A percentile compares a stretch with the other conserved stretches of the same genome.
phyloP scores from a whole-genome alignment of 2,888 invertebrate genomes.

The Vesta saturnalis region DNA sequence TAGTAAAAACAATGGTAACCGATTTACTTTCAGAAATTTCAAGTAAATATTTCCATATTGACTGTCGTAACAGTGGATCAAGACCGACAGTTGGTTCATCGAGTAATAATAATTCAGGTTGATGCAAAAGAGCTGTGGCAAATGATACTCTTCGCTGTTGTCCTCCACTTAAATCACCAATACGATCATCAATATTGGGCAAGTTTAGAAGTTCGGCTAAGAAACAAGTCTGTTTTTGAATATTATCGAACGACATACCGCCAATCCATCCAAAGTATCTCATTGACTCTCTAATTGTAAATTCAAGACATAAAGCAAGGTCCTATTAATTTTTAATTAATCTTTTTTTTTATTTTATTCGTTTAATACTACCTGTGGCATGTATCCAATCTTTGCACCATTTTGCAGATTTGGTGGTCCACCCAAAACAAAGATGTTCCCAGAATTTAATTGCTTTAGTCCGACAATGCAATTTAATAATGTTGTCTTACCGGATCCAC shows the following conservation, averaged over 20 bases:
- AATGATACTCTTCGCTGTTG: conserved; percentile 90
- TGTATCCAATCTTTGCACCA: conserved; percentile 84
- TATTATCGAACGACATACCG: conserved; percentile 55
- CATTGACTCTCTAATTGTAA: conserved; percentile 60
- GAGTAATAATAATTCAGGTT: conserved; percentile 90
- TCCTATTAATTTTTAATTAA: background rate
- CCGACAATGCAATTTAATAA: too few species aligned
- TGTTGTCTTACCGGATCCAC: conserved; percentile 94
- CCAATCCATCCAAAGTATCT: background rate
- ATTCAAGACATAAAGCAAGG: background rate
- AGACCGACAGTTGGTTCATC: too few species aligned
- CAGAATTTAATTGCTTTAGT: conserved; percentile 75
- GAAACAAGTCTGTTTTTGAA: conserved; percentile 63
- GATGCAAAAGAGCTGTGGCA: conserved; percentile 88
- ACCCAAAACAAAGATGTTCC: too few species aligned
- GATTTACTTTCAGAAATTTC: conserved; percentile 75
- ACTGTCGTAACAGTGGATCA: conserved; percentile 86
- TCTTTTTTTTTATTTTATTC: too few species aligned
- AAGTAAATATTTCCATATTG: conserved; percentile 87
- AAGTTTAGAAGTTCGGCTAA: too few species aligned
- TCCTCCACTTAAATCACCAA: conserved; percentile 85
- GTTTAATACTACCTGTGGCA: conserved; percentile 77
- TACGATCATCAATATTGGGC: conserved; percentile 38
- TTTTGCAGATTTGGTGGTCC: conserved; percentile 77
- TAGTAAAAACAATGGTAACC: conserved; percentile 89